A percentile compares a stretch with the other conserved stretches of the same genome.
Conservation (phyloP, 1,140 invertebrate genomes). For the Dreissena polymorpha region DNA sequence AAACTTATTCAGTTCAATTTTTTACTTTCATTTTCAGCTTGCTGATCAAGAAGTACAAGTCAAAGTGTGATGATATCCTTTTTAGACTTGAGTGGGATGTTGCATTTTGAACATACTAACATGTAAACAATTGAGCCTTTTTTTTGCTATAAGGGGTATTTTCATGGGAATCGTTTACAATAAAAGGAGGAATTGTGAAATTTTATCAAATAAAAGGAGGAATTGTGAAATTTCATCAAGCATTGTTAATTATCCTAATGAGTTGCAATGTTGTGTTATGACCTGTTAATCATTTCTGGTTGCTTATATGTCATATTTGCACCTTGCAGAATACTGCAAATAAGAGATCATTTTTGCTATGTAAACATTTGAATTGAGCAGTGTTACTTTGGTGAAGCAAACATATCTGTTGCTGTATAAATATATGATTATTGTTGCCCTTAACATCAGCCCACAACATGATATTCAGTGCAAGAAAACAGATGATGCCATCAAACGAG, state of each 20-base stretch:
- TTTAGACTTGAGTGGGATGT: constrained; percentile 10
- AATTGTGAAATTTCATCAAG: neutral
- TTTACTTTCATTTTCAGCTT: constrained; percentile 63
- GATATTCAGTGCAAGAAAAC: constrained; percentile 36
- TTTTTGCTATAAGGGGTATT: neutral
- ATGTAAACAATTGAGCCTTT: neutral
- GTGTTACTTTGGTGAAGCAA: neutral
- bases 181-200: neutral
- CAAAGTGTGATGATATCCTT: constrained; percentile 74
- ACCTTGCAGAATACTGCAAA: neutral
- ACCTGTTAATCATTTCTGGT: neutral
- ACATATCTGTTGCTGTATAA: neutral
- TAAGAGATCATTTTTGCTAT: neutral
- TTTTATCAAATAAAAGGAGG: neutral
- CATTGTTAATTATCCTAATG: no score
- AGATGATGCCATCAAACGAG: constrained; percentile 44
- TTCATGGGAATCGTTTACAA: neutral
- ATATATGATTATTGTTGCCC: neutral
- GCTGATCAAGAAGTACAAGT: constrained; percentile 70
- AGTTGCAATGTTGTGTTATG: no score
- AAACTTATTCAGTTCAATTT: neutral
- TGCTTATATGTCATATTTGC: neutral
- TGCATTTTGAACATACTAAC: neutral
- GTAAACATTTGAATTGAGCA: neutral
- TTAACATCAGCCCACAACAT: constrained; percentile 38